A percentile compares a stretch with the other conserved stretches of the same genome.
phyloP scores from a whole-genome alignment of 2,797 vertebrate genomes.

The Alca torda region DNA sequence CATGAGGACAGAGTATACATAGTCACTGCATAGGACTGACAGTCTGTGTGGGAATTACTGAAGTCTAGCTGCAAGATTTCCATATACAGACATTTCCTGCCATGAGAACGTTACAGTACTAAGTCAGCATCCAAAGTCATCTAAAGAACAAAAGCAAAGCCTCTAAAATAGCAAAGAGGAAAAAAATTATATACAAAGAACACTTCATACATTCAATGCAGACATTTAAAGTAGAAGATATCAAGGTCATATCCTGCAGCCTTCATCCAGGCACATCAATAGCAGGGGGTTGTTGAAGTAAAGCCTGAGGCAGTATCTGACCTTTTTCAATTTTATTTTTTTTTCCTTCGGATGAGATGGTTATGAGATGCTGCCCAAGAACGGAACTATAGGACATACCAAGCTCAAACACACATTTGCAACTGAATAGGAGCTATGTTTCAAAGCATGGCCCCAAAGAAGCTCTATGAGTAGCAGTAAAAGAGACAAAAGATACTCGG shows the following conservation, averaged over 20 bases:
- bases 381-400: neutral
- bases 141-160: conserved; percentile 51
- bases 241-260: conserved; percentile 1
- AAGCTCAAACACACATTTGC: neutral
- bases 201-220: conserved; percentile 33
- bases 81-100: conserved; percentile 57
- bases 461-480: neutral
- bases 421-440: neutral
- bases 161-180: conserved; percentile 3
- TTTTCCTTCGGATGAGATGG: neutral
- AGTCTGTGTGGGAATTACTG: conserved; percentile 68
- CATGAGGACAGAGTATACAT: conserved; percentile 60
- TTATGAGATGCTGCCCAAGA: neutral
- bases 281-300: neutral
- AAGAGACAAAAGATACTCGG: neutral
- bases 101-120: neutral
- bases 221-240: conserved; percentile 37
- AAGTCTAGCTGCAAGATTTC: conserved; percentile 70
- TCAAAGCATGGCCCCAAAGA: neutral
- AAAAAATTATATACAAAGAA: conserved; percentile 25
- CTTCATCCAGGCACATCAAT: conserved; percentile 43
- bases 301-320: conserved; percentile 35
- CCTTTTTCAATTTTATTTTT: neutral
- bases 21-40: conserved; percentile 46
- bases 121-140: conserved; percentile 49